Conservation (phyloP, 2,888 invertebrate species). For the Trichogramma evanescens region DNA sequence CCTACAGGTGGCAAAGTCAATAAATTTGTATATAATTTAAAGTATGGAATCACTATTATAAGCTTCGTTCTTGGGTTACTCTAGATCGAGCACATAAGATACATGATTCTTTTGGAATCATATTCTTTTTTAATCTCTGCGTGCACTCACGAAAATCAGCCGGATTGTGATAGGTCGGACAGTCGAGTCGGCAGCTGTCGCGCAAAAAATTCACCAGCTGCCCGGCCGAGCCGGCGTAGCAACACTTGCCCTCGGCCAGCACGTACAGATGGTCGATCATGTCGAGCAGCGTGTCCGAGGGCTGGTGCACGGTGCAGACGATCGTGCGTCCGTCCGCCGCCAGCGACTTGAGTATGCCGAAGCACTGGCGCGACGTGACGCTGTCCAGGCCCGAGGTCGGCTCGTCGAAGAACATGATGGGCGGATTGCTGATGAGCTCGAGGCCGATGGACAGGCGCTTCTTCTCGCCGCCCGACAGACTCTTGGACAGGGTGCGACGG, state of each 20-base stretch:
- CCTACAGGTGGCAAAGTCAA: too few species aligned
- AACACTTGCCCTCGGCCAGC: constrained; percentile 70
- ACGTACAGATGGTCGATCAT: constrained; percentile 87
- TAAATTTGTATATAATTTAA: too few species aligned
- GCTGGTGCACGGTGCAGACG: constrained; percentile 86
- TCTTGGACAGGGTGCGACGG: constrained; percentile 60
- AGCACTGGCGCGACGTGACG: constrained; percentile 74
- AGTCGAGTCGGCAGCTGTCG: constrained; percentile 60
- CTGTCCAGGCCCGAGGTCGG: constrained; percentile 87
- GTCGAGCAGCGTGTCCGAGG: constrained; percentile 75
- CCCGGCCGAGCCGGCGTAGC: constrained; percentile 71
- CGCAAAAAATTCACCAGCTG: constrained; percentile 71
- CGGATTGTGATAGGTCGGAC: constrained; percentile 86
- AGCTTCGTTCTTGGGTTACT: too few species aligned
- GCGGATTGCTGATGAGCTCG: constrained; percentile 86
- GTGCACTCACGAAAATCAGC: constrained; percentile 73
- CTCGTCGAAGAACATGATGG: constrained; percentile 89
- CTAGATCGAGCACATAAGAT: too few species aligned
- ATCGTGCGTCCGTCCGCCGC: constrained; percentile 80
- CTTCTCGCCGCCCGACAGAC: constrained; percentile 82
- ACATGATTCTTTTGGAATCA: too few species aligned
- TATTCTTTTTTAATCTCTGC: too few species aligned
- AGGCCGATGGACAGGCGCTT: constrained; percentile 85
- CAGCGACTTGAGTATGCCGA: constrained; percentile 71
- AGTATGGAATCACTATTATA: too few species aligned